Conservation (phyloP, 2,888 invertebrate species). For the Teleiodes luculella region DNA sequence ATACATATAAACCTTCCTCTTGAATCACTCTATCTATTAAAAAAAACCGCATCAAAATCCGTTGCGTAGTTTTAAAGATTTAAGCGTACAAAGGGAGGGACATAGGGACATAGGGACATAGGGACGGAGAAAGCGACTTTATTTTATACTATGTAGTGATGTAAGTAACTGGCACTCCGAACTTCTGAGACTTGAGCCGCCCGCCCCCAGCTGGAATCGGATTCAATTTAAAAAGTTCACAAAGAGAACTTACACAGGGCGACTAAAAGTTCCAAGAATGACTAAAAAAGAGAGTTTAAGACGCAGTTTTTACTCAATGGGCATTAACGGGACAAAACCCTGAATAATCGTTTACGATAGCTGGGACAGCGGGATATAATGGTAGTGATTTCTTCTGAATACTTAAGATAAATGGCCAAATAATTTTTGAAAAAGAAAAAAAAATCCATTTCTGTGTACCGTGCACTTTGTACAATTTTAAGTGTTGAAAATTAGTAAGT, state of each 20-base stretch:
- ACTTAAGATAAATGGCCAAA: no score
- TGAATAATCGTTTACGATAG: slow-evolving; percentile 29
- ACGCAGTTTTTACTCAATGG: slow-evolving; percentile 12
- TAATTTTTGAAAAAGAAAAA: no score
- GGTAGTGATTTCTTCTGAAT: background rate
- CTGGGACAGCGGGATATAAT: slow-evolving; percentile 22
- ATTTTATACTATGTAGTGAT: slow-evolving; percentile 54
- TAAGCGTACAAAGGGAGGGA: no score
- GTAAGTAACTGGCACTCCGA: slow-evolving; percentile 35
- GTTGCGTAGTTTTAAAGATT: no score
- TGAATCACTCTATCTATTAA: no score
- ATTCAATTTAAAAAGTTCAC: slow-evolving; percentile 64
- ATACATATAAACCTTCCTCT: no score
- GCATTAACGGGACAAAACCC: slow-evolving; percentile 31
- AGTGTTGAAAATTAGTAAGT: no score
- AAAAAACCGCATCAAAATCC: no score
- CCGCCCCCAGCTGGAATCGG: slow-evolving; percentile 30
- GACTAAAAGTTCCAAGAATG: slow-evolving; percentile 4
- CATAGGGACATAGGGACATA: no score
- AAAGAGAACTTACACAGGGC: slow-evolving; percentile 27
- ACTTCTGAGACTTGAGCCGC: slow-evolving; percentile 27
- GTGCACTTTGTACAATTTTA: no score
- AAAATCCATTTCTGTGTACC: no score
- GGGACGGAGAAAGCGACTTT: no score
- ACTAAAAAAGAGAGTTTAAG: slow-evolving; percentile 4